phyloP scores from a whole-genome alignment of 2,113 vertebrate species.

The Hypanus sabinus region DNA sequence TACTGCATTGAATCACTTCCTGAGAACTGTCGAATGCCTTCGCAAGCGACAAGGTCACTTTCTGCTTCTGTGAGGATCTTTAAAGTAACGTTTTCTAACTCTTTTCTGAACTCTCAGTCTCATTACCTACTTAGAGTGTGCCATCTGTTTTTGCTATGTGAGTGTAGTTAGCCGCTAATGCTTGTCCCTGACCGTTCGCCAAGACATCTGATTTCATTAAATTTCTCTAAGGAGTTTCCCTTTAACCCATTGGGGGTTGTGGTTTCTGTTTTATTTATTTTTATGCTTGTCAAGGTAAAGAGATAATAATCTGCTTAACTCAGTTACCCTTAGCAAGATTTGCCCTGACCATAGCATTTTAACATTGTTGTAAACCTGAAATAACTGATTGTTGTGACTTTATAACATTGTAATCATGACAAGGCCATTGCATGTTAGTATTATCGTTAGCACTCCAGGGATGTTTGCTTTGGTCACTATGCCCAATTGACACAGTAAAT shows the following conservation, averaged over 20 bases:
- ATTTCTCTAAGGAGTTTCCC: not conserved
- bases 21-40: constrained; percentile 17
- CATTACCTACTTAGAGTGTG: constrained; percentile 1
- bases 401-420: not conserved
- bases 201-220: constrained; percentile 34
- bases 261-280: not conserved
- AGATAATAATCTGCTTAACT: not conserved
- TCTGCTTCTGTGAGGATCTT: not conserved
- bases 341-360: not conserved
- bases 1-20: constrained; percentile 21
- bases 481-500: not conserved
- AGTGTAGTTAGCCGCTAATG: not conserved
- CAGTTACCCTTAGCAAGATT: not conserved
- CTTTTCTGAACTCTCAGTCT: constrained; percentile 27
- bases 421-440: not conserved
- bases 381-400: not conserved
- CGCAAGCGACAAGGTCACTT: not conserved
- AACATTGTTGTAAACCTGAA: not conserved
- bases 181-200: constrained; percentile 16
- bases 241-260: constrained; percentile 10
- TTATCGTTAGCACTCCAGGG: not conserved
- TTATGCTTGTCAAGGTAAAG: not conserved
- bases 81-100: not conserved
- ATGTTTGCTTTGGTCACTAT: not conserved
- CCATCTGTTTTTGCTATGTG: constrained; percentile 8